Evolutionary conservation across 2,113 vertebrate species (phyloP), one percentile per base, ranked within the genome.

Genomic region (Nothoprocta pentlandii): DNA sequence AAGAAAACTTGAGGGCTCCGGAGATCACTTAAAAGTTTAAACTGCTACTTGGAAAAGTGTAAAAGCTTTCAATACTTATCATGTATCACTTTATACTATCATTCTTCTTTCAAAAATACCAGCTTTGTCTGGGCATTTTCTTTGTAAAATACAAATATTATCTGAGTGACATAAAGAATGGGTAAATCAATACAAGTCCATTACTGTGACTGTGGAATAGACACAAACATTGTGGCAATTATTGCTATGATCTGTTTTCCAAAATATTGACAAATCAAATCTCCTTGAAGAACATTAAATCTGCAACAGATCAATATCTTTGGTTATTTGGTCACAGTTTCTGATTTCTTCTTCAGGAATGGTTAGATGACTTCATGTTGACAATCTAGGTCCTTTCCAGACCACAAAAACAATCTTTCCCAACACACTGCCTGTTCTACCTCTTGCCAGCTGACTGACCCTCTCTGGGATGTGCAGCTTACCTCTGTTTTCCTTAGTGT

Each of bases 171-270:
- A 76, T 22, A 63, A 80, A 56, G 20, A 79, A 85, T 54, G 58
- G 28, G 44, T 19, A 89, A 76, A 92, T 92, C 42, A 86, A 84
- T 56, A 88, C 81, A 94, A 85, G 87, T 26, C 67, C 4, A 42
- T 14, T 51, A 34, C 7, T 64, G 11, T n/a, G 47, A 82, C 64
- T 76, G n/a, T 30, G 87, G 46, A 92, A 69, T 28, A 87, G 58
- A 61, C 39, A 95, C 17, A 84, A 84, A 3, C 5, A 12, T 34
- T 81, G 32, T 58, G 54, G 56, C 28, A 82, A 49, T 68, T 20
- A 30, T 68, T 67, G 30, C 41, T 30, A 41, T 19, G 21, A n/a
- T 25, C 22, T 30, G 12, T 75, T 32, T 87, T 92, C 76, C 2
- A 6, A 75, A 84, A 21, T 58, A 76, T 28, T 66, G 64, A 73